Percentiles rank a stretch among this genome's conserved stretches.
phyloP scores from a whole-genome alignment of 1,140 invertebrate genomes.

The Cydia pomonella region DNA sequence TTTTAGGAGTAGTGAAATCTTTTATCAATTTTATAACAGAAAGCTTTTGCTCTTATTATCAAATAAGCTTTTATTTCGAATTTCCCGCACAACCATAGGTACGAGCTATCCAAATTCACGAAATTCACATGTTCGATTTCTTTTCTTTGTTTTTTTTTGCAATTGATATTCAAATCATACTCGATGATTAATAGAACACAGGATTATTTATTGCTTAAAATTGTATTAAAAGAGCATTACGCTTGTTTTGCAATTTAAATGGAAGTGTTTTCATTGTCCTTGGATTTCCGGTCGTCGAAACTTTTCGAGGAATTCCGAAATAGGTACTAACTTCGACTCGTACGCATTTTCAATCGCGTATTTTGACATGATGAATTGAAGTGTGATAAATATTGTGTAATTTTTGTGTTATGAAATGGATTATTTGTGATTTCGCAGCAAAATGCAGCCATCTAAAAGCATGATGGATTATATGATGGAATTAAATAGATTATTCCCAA shows the following conservation, averaged over 20 bases:
- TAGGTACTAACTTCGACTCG: constrained; percentile 13
- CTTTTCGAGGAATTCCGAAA: constrained; percentile 5
- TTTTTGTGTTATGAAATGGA: constrained; percentile 36
- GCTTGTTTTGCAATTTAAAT: neutral
- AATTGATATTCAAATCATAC: neutral
- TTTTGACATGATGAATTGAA: neutral
- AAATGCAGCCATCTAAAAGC: constrained; percentile 58
- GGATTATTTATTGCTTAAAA: too few relatives aligned
- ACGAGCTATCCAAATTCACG: neutral
- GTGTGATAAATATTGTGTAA: neutral
- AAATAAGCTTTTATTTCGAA: neutral
- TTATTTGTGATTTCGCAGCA: constrained; percentile 52
- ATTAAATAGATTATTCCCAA: constrained; percentile 56
- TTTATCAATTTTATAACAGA: neutral
- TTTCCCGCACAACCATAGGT: neutral
- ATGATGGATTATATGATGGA: constrained; percentile 54
- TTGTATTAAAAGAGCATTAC: neutral
- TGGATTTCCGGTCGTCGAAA: neutral
- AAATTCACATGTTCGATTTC: neutral
- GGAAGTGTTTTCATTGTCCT: neutral
- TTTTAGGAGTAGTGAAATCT: neutral
- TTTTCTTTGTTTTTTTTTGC: neutral
- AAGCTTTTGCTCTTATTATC: neutral
- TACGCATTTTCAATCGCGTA: neutral
- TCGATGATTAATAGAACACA: neutral